These are phyloP conservation scores for Plecotus auritus DNA, from an alignment of 2,113 vertebrate species.

Conservation along the genomic window DNA sequence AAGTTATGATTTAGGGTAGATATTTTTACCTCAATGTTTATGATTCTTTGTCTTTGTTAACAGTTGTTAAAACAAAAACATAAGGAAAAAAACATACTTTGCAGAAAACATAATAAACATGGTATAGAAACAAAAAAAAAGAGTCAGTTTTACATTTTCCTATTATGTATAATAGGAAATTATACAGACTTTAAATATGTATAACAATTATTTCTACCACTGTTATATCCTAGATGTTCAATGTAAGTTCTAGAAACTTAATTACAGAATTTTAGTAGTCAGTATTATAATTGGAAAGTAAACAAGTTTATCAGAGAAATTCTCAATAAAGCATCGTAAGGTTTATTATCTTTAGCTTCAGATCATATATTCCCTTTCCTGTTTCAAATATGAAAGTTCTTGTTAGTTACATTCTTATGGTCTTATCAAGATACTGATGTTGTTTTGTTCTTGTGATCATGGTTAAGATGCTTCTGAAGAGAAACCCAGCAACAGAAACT, in stretches of 20 bases:
- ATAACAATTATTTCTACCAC: background rate
- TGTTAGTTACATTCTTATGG: background rate
- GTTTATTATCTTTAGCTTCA: slow-evolving; percentile 50
- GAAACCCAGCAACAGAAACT: slow-evolving; percentile 72
- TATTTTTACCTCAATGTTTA: slow-evolving; percentile 33
- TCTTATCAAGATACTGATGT: slow-evolving; percentile 50
- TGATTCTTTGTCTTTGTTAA: slow-evolving; percentile 40
- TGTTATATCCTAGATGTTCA: slow-evolving; percentile 6
- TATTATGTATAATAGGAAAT: background rate
- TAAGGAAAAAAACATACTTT: background rate
- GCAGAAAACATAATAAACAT: slow-evolving; percentile 30
- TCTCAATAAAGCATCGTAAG: background rate
- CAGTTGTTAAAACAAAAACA: slow-evolving; percentile 16
- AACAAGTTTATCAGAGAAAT: slow-evolving; percentile 21
- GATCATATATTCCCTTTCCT: slow-evolving; percentile 44
- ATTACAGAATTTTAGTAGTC: background rate
- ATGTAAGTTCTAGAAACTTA: slow-evolving; percentile 41
- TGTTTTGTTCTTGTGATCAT: slow-evolving; percentile 33
- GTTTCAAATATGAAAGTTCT: slow-evolving; percentile 4
- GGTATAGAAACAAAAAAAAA: background rate
- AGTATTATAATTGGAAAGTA: slow-evolving; percentile 35
- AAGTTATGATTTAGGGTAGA: background rate
- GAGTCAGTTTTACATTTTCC: background rate
- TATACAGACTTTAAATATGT: background rate
- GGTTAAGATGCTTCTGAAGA: slow-evolving; percentile 78